Percentiles rank a stretch among this genome's conserved stretches.
phyloP scores from a whole-genome alignment of 2,113 vertebrate genomes.

The Sphaerodactylus townsendi region DNA sequence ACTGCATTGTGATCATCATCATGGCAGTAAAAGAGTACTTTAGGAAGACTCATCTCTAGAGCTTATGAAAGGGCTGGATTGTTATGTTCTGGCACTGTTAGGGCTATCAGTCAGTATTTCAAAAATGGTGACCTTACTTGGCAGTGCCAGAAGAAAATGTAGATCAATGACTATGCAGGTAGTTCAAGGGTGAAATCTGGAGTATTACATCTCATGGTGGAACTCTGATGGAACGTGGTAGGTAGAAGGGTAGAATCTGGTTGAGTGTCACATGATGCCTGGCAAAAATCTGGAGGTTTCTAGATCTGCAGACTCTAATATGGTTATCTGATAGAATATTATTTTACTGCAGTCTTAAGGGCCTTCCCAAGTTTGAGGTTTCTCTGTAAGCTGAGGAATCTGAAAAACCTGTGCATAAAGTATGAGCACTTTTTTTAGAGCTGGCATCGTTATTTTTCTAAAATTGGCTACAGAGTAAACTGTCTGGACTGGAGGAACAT shows the following conservation, averaged over 20 bases:
- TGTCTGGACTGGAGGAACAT: slow-evolving; percentile 34
- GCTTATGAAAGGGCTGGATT: neutral
- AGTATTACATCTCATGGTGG: neutral
- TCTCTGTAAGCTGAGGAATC: slow-evolving; percentile 8
- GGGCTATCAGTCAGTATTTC: neutral
- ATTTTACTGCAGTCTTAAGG: neutral
- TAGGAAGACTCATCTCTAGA: neutral
- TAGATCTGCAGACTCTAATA: neutral
- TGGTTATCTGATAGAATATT: neutral
- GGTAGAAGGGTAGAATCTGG: neutral
- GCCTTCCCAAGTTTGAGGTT: neutral
- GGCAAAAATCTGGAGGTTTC: neutral
- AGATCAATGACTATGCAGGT: too few species aligned
- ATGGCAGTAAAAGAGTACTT: neutral
- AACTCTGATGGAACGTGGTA: neutral
- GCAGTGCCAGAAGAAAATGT: neutral
- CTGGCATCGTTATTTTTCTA: slow-evolving; percentile 10
- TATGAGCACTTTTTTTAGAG: slow-evolving; percentile 17
- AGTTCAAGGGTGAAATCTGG: neutral
- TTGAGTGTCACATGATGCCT: neutral
- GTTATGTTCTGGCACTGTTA: neutral
- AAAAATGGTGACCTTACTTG: neutral
- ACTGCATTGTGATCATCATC: neutral
- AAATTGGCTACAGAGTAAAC: neutral
- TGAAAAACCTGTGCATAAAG: neutral